Base-by-base conservation (phyloP, 2,888 invertebrate species). In the Netelia fuscicornis region DNA sequence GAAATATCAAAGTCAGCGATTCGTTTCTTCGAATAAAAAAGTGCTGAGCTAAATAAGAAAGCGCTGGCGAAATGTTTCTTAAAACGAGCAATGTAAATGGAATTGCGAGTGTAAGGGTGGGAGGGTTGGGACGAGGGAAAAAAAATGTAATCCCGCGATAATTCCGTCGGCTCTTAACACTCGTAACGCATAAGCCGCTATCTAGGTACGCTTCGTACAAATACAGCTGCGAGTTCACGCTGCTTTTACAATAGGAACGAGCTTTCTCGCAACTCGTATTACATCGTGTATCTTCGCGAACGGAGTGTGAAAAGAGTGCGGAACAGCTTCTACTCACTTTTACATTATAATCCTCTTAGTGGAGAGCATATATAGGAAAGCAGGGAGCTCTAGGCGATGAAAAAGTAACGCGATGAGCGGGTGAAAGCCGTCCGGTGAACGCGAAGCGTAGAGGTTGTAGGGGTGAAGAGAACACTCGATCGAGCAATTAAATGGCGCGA, bases 301-400 rank as follows among this genome's bases (percentile, higher is more conserved):
- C 56, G 65, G 60, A 78, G 74, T 37, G 37, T 64, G 84, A 84
- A 81, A 60, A 81, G 67, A 48, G 60, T 72, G 72, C 30, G 30
- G 5, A 84, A 84, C 74, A 74, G 78, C 60, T 78, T 84, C 78
- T 64, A 78, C 77, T 84, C 72, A 81, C 72, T 81, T 84, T 84
- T 81, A 78, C 81, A 81, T 84, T 81, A 81, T 81, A 84, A 84
- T 84, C 74, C 81, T 81, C 84, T 84, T 78, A 84, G 74, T 68
- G 20, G 62, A 74, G 23, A 81, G 67, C 68, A 72, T 62, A 64
- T 25, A 56, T n/a, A 78, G 60, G n/a, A 48, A 23, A 52, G 30
- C n/a, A 52, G 70, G 48, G 52, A 44, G 42, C 54, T 67, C 58
- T 20, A n/a, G 52, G 62, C 67, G 52, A 78, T 20, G 58, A 68